Conservation (phyloP, 2,797 vertebrate species). For the Remorina albescens region DNA sequence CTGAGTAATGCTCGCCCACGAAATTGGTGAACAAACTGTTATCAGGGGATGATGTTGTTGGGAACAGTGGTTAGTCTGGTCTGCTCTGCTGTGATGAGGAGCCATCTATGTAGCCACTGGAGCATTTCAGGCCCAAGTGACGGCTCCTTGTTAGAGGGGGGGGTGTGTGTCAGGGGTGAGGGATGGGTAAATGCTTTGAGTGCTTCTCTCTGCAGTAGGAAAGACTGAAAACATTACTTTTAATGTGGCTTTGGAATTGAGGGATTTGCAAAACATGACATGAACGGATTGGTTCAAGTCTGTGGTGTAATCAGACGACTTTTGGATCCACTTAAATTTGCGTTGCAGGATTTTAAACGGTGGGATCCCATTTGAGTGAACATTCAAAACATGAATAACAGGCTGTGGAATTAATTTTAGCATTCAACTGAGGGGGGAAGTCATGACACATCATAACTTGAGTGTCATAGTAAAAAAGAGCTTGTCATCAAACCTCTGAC, state of each 20-base stretch:
- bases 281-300: not conserved
- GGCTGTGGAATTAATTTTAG: not conserved
- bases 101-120: constrained; percentile 51
- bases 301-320: not conserved
- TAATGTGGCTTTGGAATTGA: not conserved
- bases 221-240: not conserved
- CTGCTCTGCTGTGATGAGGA: constrained; percentile 32
- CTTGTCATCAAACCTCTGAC: not conserved
- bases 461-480: not conserved
- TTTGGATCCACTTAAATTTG: not conserved
- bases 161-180: not conserved
- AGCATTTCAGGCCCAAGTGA: constrained; percentile 54
- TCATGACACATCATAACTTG: not conserved
- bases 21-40: constrained; percentile 32
- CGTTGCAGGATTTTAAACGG: not conserved
- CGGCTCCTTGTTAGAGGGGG: constrained; percentile 54
- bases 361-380: not conserved
- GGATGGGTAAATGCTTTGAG: constrained; percentile 21
- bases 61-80: constrained; percentile 24
- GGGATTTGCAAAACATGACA: not conserved
- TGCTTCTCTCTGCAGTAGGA: constrained; percentile 23
- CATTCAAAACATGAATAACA: not conserved
- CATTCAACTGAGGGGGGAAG: not conserved
- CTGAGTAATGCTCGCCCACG: constrained; percentile 49
- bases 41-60: constrained; percentile 34